A percentile compares a stretch with the other conserved stretches of the same genome.
These are phyloP conservation scores for Limnephilus rhombicus DNA, from an alignment of 2,888 invertebrate genomes.

Conservation along the genomic window DNA sequence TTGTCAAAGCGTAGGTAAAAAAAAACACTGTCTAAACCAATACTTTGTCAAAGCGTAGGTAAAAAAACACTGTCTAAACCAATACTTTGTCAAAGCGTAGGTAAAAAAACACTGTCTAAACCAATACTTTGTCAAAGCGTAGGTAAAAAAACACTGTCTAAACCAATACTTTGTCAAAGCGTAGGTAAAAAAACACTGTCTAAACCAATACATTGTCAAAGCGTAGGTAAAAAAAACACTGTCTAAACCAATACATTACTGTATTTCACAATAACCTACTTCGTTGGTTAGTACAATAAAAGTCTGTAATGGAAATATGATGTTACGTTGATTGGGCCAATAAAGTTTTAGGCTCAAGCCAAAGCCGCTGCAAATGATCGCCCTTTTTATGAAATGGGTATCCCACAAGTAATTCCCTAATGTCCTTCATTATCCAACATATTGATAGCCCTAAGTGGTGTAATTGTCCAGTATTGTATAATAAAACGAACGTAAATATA, in stretches of 20 bases:
- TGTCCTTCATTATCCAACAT: slow-evolving; percentile 46
- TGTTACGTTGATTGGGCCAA: neutral
- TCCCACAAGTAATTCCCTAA: slow-evolving; percentile 40
- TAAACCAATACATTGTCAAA: neutral
- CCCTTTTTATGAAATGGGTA: slow-evolving; percentile 34
- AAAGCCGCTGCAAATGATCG: slow-evolving; percentile 33
- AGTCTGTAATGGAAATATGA: neutral
- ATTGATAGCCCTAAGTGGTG: slow-evolving; percentile 38
- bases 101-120: neutral
- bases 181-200: neutral
- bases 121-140: neutral
- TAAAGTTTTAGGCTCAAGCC: slow-evolving; percentile 9
- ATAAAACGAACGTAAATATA: slow-evolving; percentile 57
- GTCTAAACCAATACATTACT: neutral
- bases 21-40: neutral
- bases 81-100: neutral
- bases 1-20: neutral
- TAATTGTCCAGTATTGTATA: slow-evolving; percentile 52
- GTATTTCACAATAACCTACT: neutral
- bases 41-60: neutral
- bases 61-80: neutral
- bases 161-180: neutral
- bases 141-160: neutral
- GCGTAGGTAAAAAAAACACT: neutral
- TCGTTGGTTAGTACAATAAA: neutral